A percentile compares a stretch with the other conserved stretches of the same genome.
Conservation (phyloP, 2,113 vertebrate species). For the Acinonyx jubatus region DNA sequence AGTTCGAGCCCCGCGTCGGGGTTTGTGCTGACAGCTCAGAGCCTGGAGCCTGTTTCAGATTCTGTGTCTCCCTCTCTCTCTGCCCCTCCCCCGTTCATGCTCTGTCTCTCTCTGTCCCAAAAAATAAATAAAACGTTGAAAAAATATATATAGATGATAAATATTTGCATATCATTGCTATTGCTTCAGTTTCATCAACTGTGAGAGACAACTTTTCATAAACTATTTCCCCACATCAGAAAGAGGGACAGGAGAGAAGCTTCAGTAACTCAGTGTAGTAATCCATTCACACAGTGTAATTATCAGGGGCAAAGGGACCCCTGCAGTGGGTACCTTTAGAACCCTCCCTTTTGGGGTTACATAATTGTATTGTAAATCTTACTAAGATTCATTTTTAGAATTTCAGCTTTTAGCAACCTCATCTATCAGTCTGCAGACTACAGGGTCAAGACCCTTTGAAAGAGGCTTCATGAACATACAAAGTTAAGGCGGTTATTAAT, state of each 20-base stretch:
- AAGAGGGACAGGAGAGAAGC: background rate
- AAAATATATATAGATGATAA: background rate
- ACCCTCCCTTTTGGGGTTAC: background rate
- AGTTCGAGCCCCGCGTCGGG: no score
- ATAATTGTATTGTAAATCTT: background rate
- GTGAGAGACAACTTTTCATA: background rate
- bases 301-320: background rate
- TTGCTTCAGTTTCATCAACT: background rate
- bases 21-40: no score
- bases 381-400: background rate
- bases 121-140: no score
- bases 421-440: background rate
- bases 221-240: background rate
- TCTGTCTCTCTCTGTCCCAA: no score
- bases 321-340: background rate
- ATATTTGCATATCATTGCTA: background rate
- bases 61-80: no score
- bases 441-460: background rate
- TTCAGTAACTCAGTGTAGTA: background rate
- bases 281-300: background rate
- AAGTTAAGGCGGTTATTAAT: background rate
- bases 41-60: no score
- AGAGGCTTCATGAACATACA: background rate
- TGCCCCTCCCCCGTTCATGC: no score
- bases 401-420: background rate